Percentiles rank a stretch among this genome's conserved stretches.
phyloP scores from a whole-genome alignment of 1,140 invertebrate species.

The Lethocerus indicus region DNA sequence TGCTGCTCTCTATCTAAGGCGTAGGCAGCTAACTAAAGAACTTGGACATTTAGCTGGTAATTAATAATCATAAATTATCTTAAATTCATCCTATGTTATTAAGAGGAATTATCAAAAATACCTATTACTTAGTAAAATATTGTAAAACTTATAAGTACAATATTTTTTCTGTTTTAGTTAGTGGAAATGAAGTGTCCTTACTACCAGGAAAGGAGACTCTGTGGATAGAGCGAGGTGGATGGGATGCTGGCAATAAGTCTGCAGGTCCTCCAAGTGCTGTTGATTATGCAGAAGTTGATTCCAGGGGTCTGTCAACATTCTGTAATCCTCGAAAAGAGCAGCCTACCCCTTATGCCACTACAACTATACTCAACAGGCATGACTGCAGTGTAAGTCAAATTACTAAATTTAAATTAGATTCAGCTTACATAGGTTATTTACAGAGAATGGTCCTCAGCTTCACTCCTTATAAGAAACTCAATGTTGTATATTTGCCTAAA shows the following conservation, averaged over 20 bases:
- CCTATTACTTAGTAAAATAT: background rate
- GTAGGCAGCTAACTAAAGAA: conserved; percentile 32
- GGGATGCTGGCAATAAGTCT: conserved; percentile 30
- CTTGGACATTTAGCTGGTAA: conserved; percentile 19
- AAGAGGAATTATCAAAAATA: background rate
- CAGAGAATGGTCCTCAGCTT: background rate
- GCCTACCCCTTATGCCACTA: conserved; percentile 69
- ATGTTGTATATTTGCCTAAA: background rate
- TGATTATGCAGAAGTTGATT: conserved; percentile 64
- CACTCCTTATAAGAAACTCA: background rate
- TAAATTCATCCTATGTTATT: background rate
- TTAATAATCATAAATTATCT: background rate
- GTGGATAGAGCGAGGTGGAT: conserved; percentile 16
- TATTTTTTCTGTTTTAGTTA: conserved; percentile 13
- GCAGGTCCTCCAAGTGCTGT: conserved; percentile 26
- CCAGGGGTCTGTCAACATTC: conserved; percentile 54
- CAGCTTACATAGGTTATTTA: background rate
- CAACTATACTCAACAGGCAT: conserved; percentile 38
- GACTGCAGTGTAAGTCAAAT: conserved; percentile 8
- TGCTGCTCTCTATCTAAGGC: conserved; percentile 37
- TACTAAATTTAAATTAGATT: background rate
- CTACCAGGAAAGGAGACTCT: conserved; percentile 15
- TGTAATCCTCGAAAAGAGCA: conserved; percentile 51
- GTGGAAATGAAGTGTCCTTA: conserved; percentile 17
- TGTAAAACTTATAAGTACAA: background rate